Base-by-base conservation (phyloP, 2,113 vertebrate genomes). In the Chlorodrepanis virens region DNA sequence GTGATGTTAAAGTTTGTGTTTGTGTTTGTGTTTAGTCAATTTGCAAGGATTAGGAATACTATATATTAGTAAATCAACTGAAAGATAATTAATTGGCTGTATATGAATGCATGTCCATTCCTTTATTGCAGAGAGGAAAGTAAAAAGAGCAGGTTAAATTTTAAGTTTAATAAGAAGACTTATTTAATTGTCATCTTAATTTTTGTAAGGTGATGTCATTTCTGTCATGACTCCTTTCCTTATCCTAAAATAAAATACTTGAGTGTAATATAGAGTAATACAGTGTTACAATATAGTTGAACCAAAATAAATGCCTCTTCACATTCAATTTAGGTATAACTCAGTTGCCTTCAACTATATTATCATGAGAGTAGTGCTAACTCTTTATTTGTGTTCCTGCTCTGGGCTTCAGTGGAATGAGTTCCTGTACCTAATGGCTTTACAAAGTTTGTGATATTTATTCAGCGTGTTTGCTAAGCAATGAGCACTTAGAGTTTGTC, bases 371-470 rank as follows among this genome's bases (percentile, higher is more conserved):
- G 19, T 59, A 47, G 20, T 59, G 15, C 25, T 89, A 94, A 42
- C 14, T 70, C 72, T 85, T 93, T 96, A 71, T 83, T 93, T 96
- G 61, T 92, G 69, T 95, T 96, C 77, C 74, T 92, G 94, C 28
- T 45, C 49, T 78, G 69, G 28, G 93, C 70, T 93, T 92, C 87
- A 83, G 92, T 37, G 63, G 76, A 83, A 88, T 52, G 53, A 95
- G 74, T 93, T 94, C 77, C 90, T 91, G 67, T 42, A 67, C 69
- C 89, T 96, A 94, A 94, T 89, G 90, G 67, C 83, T 88, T 94
- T 84, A 83, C 70, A 96, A 96, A 67, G 52, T 94, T 91, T 54
- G 33, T 92, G 83, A 91, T 91, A 96, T 91, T 91, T 97, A 85
- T 84, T 94, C 85, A 94, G 67, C 6, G 3, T 89, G 80, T 96